These are phyloP conservation scores for Branchinecta sandiegonensis DNA, from an alignment of 2,888 invertebrate genomes.

Conservation along the genomic window DNA sequence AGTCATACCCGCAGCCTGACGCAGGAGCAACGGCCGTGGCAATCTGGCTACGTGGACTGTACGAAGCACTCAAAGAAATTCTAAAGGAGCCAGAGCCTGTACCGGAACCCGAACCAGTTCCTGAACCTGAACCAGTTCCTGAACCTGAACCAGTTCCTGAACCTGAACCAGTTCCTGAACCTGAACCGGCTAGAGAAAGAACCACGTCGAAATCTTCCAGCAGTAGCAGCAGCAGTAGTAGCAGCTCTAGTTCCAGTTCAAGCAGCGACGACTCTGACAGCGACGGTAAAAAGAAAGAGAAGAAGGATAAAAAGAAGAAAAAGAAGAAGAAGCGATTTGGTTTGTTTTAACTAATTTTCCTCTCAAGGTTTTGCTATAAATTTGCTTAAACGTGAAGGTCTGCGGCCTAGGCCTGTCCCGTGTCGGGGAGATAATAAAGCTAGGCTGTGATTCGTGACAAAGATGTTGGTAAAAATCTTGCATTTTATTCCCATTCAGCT, in stretches of 20 bases:
- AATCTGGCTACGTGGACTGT: constrained; percentile 45
- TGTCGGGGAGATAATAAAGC: no score
- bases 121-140: constrained; percentile 17
- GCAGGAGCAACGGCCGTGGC: constrained; percentile 54
- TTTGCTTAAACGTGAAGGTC: no score
- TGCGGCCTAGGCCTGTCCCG: no score
- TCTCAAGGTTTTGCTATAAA: no score
- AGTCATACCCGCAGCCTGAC: constrained; percentile 41
- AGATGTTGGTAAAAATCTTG: no score
- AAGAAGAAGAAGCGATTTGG: constrained; percentile 16
- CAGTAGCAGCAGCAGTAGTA: not conserved
- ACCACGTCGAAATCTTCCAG: no score
- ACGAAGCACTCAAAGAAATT: constrained; percentile 23
- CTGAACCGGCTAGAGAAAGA: no score
- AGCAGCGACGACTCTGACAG: constrained; percentile 17
- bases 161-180: not conserved
- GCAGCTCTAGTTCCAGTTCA: constrained; percentile 13
- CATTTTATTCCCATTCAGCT: no score
- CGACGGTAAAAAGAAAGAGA: not conserved
- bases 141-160: not conserved
- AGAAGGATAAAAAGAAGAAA: not conserved
- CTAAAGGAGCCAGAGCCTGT: constrained; percentile 22
- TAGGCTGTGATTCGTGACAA: no score
- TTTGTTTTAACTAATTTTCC: not conserved
- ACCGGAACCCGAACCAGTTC: constrained; percentile 22